phyloP scores from a whole-genome alignment of 2,113 vertebrate genomes.

The Beaufortia kweichowensis region DNA sequence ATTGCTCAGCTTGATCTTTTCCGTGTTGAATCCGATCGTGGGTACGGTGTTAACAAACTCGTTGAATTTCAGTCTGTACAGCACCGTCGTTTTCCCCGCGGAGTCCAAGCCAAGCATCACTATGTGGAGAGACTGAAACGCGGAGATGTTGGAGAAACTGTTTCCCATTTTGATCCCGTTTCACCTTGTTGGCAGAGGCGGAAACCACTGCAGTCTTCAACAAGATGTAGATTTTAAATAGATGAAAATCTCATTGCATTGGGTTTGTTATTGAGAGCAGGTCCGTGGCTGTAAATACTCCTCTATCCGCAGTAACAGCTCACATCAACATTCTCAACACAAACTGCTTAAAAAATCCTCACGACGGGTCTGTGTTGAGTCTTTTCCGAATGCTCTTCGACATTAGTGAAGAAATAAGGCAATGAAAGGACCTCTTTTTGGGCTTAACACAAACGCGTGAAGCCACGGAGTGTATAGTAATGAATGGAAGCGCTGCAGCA shows the following conservation, averaged over 20 bases:
- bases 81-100: constrained; percentile 93
- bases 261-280: neutral
- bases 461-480: constrained; percentile 29
- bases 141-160: constrained; percentile 94
- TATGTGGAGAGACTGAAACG: constrained; percentile 96
- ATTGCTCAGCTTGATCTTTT: constrained; percentile 91
- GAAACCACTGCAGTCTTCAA: neutral
- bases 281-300: constrained; percentile 15
- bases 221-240: neutral
- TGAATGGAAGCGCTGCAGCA: constrained; percentile 37
- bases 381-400: neutral
- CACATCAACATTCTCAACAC: constrained; percentile 63
- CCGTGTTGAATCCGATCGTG: constrained; percentile 97
- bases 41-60: constrained; percentile 98
- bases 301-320: constrained; percentile 5
- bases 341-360: constrained; percentile 53
- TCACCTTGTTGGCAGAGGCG: constrained; percentile 1
- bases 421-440: neutral
- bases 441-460: neutral
- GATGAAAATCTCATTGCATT: constrained; percentile 6
- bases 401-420: constrained; percentile 1
- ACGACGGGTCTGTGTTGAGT: no score
- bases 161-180: constrained; percentile 81
- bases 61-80: constrained; percentile 94
- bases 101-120: constrained; percentile 97